Evolutionary conservation across 2,888 invertebrate genomes (phyloP), one percentile per base, ranked within the genome.

Genomic region (Scaptomyza reducta): DNA sequence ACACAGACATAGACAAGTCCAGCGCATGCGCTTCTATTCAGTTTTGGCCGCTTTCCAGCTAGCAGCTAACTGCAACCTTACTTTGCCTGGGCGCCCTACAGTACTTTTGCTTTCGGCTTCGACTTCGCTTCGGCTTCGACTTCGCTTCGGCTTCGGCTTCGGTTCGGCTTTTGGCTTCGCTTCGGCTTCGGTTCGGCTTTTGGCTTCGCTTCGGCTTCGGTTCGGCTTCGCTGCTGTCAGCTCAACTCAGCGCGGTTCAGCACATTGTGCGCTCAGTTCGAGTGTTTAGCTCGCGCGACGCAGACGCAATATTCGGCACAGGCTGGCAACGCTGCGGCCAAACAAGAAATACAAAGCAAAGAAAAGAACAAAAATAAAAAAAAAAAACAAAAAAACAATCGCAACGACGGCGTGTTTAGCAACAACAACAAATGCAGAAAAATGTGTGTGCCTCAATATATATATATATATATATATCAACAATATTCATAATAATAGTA

Each of bases 271-370:
- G 69, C 79, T 74, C 77, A 87, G 87, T 85, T 82, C 76, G 82
- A 85, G 84, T 74, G 77, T 70, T 78, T 50, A 82, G 87, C 85
- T 85, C 82, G 86, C 74, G 87, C 79, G 74, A 72, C 69, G 79
- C 74, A 74, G 70, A 75, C 70, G 74, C 76, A 56, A 76, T 62
- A 66, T 51, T 57, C 76, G 62, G 56, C 58, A 73, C 49, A 66
- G 71, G 74, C 79, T 77, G 74, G 70, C 76, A 77, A 68, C 72
- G 64, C 67, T 70, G 61, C 58, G 59, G 56, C 62, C 45, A 45
- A 45, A 41, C 33, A 22, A 33, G n/a, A 22, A 18, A 49, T 49
- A 33, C 6, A 49, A 49, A 18, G 18, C 13, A 11, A 47, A 25
- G n/a, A 27, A 25, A 50, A 35, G 10, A 16, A 40, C 16, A 42